A percentile compares a stretch with the other conserved stretches of the same genome.
These are phyloP conservation scores for Chiropotes sagulatus DNA, from an alignment of 2,797 vertebrate genomes.

Conservation along the genomic window DNA sequence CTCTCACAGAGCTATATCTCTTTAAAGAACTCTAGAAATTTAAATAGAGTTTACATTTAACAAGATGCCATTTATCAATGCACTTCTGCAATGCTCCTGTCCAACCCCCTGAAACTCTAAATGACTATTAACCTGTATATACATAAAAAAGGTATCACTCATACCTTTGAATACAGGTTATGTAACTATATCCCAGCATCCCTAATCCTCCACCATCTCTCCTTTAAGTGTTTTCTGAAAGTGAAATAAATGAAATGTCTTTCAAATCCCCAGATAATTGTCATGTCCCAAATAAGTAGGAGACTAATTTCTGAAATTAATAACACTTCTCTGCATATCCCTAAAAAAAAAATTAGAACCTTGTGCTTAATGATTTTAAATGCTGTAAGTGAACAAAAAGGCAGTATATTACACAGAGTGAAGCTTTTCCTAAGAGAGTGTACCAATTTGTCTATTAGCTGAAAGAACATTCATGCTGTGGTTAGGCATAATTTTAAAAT, in stretches of 20 bases:
- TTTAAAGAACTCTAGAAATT: neutral
- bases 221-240: slow-evolving; percentile 33
- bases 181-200: neutral
- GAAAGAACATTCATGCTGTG: neutral
- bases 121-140: no score
- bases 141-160: neutral
- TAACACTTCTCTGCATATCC: neutral
- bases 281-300: neutral
- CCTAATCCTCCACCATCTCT: neutral
- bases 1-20: neutral
- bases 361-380: neutral
- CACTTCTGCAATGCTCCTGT: no score
- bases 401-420: neutral
- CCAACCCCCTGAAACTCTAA: no score
- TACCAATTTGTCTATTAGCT: neutral
- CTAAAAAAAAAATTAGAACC: neutral
- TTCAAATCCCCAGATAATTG: neutral
- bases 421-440: neutral
- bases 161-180: neutral
- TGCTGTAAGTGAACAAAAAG: neutral
- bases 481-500: neutral
- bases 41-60: neutral
- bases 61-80: no score
- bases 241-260: neutral
- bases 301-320: slow-evolving; percentile 17